Conservation (phyloP, 2,113 vertebrate species). For the Trichechus manatus region DNA sequence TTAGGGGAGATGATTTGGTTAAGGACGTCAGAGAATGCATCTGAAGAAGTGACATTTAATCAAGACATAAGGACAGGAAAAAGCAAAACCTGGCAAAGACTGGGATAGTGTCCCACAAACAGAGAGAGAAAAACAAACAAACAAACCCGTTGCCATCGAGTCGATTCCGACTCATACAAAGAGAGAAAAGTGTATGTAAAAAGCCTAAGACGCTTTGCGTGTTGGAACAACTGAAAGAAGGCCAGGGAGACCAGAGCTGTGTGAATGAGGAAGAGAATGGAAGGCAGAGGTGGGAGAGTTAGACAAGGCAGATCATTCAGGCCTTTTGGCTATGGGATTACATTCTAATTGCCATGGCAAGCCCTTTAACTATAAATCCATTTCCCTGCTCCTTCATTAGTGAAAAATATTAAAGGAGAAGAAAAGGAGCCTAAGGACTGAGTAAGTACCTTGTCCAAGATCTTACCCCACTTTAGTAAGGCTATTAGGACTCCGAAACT, state of each 20-base stretch:
- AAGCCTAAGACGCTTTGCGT: background rate
- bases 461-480: background rate
- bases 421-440: background rate
- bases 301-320: background rate
- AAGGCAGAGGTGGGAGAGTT: background rate
- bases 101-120: background rate
- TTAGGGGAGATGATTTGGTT: background rate
- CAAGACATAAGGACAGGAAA: background rate
- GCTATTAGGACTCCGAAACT: background rate
- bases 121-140: background rate
- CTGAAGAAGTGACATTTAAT: slow-evolving; percentile 23
- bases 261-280: background rate
- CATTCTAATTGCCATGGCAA: background rate
- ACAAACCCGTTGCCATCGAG: no score
- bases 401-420: background rate
- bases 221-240: background rate
- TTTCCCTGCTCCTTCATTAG: background rate
- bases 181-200: background rate
- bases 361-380: background rate
- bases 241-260: background rate
- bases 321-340: background rate
- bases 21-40: background rate
- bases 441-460: background rate
- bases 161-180: background rate
- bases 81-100: slow-evolving; percentile 7